Conservation (phyloP, 2,888 invertebrate genomes). For the Vesta saturnalis region DNA sequence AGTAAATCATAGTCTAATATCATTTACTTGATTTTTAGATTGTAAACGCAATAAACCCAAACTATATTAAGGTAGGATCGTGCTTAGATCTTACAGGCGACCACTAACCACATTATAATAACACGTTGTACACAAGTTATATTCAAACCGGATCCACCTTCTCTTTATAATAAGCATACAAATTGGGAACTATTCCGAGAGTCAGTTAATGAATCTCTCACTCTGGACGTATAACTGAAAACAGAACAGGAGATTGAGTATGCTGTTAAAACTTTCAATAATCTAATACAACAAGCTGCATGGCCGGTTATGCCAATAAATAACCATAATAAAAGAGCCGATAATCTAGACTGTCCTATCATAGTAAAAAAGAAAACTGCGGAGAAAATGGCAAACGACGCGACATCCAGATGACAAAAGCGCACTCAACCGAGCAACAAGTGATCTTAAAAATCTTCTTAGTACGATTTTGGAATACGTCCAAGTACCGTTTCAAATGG, state of each 20-base stretch:
- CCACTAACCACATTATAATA: conserved; percentile 41
- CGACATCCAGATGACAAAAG: background rate
- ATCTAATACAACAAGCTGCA: background rate
- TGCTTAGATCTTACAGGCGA: conserved; percentile 42
- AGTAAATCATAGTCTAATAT: background rate
- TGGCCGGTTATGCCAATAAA: background rate
- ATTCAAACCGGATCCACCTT: conserved; percentile 23
- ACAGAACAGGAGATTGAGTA: background rate
- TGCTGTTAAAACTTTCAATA: background rate
- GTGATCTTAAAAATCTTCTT: background rate
- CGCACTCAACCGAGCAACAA: background rate
- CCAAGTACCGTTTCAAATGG: background rate
- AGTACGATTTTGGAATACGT: no score
- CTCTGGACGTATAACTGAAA: background rate
- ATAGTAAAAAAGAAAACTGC: background rate
- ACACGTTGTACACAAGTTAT: conserved; percentile 31
- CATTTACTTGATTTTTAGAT: conserved; percentile 42
- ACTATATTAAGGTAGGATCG: conserved; percentile 25
- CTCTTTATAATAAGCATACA: conserved; percentile 22
- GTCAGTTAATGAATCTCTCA: background rate
- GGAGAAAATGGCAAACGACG: background rate
- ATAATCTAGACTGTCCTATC: background rate
- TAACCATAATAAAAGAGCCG: background rate
- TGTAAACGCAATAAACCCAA: conserved; percentile 33
- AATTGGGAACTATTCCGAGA: conserved; percentile 20